A percentile compares a stretch with the other conserved stretches of the same genome.
Conservation (phyloP, 2,113 vertebrate genomes). For the Empidonax traillii region DNA sequence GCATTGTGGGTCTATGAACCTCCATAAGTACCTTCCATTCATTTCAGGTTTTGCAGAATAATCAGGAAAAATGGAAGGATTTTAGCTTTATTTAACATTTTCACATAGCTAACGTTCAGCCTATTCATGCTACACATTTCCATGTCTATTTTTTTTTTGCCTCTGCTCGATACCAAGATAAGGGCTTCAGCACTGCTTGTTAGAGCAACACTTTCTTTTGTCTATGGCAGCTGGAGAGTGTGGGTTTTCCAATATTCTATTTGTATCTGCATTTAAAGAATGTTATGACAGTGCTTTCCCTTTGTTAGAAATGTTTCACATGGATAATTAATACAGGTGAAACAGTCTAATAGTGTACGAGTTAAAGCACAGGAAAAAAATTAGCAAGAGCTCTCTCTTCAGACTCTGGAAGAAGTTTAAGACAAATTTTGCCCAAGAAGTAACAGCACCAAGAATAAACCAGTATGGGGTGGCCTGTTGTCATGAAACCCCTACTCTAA, state of each 20-base stretch:
- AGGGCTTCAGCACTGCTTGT: neutral
- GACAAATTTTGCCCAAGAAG: neutral
- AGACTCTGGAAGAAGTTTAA: neutral
- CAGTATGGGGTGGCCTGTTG: neutral
- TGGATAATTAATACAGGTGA: neutral
- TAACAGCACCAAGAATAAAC: neutral
- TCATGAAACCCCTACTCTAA: constrained; percentile 60
- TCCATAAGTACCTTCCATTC: neutral
- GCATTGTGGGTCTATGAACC: neutral
- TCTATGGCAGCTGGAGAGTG: neutral
- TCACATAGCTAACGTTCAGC: neutral
- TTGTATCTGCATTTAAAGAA: neutral
- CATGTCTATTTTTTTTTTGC: neutral
- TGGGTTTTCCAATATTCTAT: neutral
- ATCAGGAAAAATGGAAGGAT: neutral
- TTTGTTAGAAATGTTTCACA: neutral
- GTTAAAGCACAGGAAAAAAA: neutral
- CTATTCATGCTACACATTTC: neutral
- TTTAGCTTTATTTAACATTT: neutral
- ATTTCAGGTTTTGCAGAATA: neutral
- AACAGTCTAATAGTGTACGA: neutral
- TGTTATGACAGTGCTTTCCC: neutral
- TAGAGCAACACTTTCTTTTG: neutral
- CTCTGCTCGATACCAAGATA: neutral
- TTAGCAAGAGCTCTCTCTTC: neutral